Conservation (phyloP, 2,888 invertebrate species). For the Mythimna ferrago region DNA sequence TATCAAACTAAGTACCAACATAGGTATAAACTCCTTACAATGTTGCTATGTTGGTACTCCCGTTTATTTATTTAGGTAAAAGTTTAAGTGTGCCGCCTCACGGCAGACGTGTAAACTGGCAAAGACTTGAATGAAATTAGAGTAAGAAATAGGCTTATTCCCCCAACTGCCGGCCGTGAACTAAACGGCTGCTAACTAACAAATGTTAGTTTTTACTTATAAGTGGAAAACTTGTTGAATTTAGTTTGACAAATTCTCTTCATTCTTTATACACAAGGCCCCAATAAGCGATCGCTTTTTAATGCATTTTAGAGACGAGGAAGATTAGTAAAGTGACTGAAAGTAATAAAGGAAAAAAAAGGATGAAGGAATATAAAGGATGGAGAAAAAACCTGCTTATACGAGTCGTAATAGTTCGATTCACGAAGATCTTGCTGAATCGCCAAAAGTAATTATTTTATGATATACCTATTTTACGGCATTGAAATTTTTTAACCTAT, state of each 20-base stretch:
- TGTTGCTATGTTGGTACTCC: conserved; percentile 47
- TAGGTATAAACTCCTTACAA: conserved; percentile 55
- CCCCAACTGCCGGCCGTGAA: conserved; percentile 9
- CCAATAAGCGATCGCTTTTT: background rate
- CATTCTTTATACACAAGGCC: background rate
- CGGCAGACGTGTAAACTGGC: conserved; percentile 64
- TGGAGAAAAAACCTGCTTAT: too few species aligned
- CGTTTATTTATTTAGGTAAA: conserved; percentile 65
- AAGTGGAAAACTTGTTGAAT: conserved; percentile 1
- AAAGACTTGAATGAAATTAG: conserved; percentile 72
- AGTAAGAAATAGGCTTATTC: conserved; percentile 74
- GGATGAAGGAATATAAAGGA: too few species aligned
- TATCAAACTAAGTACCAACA: background rate
- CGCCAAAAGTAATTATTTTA: too few species aligned
- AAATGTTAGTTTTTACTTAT: conserved; percentile 33
- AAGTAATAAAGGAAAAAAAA: too few species aligned
- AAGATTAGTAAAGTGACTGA: too few species aligned
- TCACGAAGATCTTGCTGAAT: too few species aligned
- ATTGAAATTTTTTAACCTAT: too few species aligned
- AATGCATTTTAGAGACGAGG: too few species aligned
- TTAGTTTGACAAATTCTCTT: background rate
- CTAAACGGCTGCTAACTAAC: conserved; percentile 35
- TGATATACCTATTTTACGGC: too few species aligned
- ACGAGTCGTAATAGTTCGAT: too few species aligned
- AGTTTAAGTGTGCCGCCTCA: conserved; percentile 61